Evolutionary conservation across 2,113 vertebrate genomes (phyloP).

Genomic region (Leucoraja erinaceus): DNA sequence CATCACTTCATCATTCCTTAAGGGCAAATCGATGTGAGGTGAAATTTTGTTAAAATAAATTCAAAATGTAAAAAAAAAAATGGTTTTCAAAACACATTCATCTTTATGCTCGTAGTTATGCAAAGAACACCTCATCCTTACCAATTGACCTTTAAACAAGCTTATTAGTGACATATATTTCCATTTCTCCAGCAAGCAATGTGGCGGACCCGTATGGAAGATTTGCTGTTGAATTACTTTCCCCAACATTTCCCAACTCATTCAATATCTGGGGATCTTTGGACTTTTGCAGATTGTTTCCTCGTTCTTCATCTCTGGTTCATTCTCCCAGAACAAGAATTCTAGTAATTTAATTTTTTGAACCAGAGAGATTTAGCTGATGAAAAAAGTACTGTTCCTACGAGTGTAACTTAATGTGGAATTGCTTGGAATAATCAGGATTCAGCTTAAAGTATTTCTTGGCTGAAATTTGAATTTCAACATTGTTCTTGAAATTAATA

Average conservation of each 20-base stretch:
- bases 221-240: constrained; percentile 8
- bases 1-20: neutral
- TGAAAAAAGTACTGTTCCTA: neutral
- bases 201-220: neutral
- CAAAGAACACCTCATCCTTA: neutral
- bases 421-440: neutral
- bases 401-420: neutral
- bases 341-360: neutral
- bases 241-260: constrained; percentile 4
- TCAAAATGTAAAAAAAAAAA: neutral
- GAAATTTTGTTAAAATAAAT: neutral
- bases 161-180: constrained; percentile 34
- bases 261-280: neutral
- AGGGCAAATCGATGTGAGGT: neutral
- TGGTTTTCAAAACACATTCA: neutral
- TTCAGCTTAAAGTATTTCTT: neutral
- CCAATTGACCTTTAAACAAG: constrained; percentile 21
- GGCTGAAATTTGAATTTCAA: constrained; percentile 14
- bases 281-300: constrained; percentile 6
- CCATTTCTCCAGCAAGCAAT: neutral
- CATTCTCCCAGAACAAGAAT: neutral
- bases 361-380: neutral
- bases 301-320: neutral
- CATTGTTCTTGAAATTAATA: neutral
- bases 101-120: neutral